phyloP scores from a whole-genome alignment of 1,140 invertebrate species.

The Episyrphus balteatus region DNA sequence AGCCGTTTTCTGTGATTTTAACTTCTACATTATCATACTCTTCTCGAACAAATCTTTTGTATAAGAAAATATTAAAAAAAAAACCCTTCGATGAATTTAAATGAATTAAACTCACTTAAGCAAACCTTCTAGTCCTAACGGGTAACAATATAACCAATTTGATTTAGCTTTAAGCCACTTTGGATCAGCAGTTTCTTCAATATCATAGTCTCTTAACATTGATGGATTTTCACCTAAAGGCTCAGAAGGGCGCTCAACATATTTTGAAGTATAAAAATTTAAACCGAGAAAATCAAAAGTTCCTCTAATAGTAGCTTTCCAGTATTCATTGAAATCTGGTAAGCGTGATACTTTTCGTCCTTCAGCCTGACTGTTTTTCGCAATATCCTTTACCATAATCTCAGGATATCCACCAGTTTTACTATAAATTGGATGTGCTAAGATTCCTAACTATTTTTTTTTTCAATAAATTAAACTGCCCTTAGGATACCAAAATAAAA shows the following conservation, averaged over 20 bases:
- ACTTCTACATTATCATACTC: constrained; percentile 27
- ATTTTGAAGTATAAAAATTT: constrained; percentile 45
- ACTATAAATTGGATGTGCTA: constrained; percentile 48
- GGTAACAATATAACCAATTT: constrained; percentile 1
- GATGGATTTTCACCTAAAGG: constrained; percentile 18
- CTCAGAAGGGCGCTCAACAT: constrained; percentile 21
- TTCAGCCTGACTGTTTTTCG: constrained; percentile 41
- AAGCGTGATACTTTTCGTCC: constrained; percentile 41
- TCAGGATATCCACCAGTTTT: constrained; percentile 49
- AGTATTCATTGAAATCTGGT: constrained; percentile 14
- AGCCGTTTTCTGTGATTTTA: constrained; percentile 62
- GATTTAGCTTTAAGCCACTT: constrained; percentile 39
- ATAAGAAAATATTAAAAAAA: constrained; percentile 23
- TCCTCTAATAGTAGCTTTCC: constrained; percentile 39
- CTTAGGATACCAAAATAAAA: background rate
- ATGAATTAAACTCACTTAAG: constrained; percentile 37
- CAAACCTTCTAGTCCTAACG: constrained; percentile 40
- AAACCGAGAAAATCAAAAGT: constrained; percentile 45
- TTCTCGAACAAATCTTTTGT: constrained; percentile 44
- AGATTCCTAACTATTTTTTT: constrained; percentile 47
- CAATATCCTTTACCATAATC: constrained; percentile 44
- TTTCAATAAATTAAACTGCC: background rate
- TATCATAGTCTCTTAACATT: constrained; percentile 32
- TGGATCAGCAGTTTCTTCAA: constrained; percentile 22
- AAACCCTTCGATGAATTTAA: background rate